Base-by-base conservation (phyloP, 2,888 invertebrate genomes). In the Drosophila paranaensis region DNA sequence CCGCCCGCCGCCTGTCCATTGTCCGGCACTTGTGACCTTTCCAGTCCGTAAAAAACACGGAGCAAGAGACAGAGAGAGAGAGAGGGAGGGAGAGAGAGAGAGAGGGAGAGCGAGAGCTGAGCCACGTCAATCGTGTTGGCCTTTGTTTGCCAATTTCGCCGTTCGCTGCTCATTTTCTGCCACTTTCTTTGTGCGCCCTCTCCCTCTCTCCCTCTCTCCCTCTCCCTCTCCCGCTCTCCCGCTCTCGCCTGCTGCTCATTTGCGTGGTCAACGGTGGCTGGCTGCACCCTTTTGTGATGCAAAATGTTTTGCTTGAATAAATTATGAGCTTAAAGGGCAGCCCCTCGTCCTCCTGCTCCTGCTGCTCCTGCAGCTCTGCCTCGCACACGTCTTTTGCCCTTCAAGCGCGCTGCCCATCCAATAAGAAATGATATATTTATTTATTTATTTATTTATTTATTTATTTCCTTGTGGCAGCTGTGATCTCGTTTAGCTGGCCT, bases 301-400 rank as follows among this genome's bases (percentile, higher is more conserved):
- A 88, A 85, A 83, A 80, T 77, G 88, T 72, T 83, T 82, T 85
- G 83, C 86, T 71, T 88, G 86, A 84, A 84, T 84, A 75, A 84
- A 86, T 85, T 73, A 85, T 88, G 63, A 74, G 68, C 70, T 64
- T 77, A 64, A 70, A 71, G 64, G 71, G 35, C 20, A 35, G 0
- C 30, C 48, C 30, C 13, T 39, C 37, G 35, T 57, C 3, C 56
- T 43, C 20, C 20, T 20, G 20, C 20, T 20, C 20, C 20, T 20
- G 20, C 20, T 20, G 20, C 20, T 20, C 20, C 20, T 20, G 20
- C 20, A 20, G 14, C 45, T 6, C 45, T 6, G 48, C 39, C 16
- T 6, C 54, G 20, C 11, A 40, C 14, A 11, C 0, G n/a, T 14
- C 35, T 20, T 20, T n/a, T 14, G 40, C 39, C 6, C 33, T 65